Evolutionary conservation across 2,888 invertebrate species (phyloP).

Genomic region (Drosophila mimetica): DNA sequence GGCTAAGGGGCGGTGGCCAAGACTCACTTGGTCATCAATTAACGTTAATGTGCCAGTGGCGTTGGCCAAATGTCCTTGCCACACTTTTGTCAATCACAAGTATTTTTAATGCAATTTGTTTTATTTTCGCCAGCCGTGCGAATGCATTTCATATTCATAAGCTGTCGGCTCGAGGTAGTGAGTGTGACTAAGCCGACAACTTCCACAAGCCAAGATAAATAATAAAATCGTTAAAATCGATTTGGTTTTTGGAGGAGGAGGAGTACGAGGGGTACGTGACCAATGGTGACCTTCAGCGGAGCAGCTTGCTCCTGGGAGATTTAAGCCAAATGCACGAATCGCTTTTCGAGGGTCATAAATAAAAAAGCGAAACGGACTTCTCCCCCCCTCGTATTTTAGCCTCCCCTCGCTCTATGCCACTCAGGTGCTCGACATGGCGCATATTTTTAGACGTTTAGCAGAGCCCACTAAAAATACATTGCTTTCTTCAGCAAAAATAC

Average conservation of each 20-base stretch:
- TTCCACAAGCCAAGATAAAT: slow-evolving; percentile 47
- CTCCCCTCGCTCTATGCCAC: slow-evolving; percentile 12
- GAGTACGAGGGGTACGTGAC: slow-evolving; percentile 43
- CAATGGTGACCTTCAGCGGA: slow-evolving; percentile 65
- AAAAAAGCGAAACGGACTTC: slow-evolving; percentile 56
- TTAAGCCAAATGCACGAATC: slow-evolving; percentile 50
- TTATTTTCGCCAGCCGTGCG: slow-evolving; percentile 38
- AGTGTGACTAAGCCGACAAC: slow-evolving; percentile 55
- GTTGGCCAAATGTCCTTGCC: slow-evolving; percentile 67
- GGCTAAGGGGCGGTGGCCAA: slow-evolving; percentile 19
- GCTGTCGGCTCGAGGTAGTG: slow-evolving; percentile 38
- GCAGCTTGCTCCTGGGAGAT: slow-evolving; percentile 37
- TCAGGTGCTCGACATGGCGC: slow-evolving; percentile 57
- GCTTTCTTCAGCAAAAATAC: slow-evolving; percentile 47
- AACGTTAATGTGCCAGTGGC: slow-evolving; percentile 51
- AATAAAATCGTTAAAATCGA: slow-evolving; percentile 77
- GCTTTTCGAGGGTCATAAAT: slow-evolving; percentile 70
- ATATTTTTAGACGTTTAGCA: slow-evolving; percentile 78
- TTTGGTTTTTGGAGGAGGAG: slow-evolving; percentile 36
- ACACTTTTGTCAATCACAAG: slow-evolving; percentile 76
- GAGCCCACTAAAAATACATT: slow-evolving; percentile 76
- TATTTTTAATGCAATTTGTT: slow-evolving; percentile 20
- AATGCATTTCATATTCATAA: slow-evolving; percentile 75
- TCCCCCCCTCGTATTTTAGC: not conserved
- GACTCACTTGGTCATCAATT: slow-evolving; percentile 69